Base-by-base conservation (phyloP, 2,797 vertebrate species). In the Arrhamphus sclerolepis region DNA sequence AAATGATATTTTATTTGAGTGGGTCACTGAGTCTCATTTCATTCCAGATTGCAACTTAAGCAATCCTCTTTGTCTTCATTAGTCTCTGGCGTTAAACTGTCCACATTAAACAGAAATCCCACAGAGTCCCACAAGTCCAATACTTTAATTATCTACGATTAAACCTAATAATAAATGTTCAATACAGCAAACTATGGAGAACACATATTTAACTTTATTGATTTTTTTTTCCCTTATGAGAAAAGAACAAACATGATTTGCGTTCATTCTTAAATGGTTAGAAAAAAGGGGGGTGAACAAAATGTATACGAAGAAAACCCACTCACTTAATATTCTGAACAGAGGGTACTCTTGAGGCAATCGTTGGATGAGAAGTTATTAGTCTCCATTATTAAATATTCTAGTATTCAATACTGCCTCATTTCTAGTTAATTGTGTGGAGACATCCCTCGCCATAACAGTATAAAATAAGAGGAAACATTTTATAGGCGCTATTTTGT, bases 371-470 rank as follows among this genome's bases (percentile, higher is more conserved):
- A 31, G 2, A n/a, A 60, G 47, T 70, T 79, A 61, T 75, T 77
- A 59, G 75, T 67, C 38, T 64, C 20, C 46, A 28, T 22, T 2
- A 28, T 21, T 47, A 56, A 67, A 75, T 63, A 63, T 66, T 70
- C 11, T 2, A 18, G 6, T 52, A 29, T 46, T 68, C 39, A 60
- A 46, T 57, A 26, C 7, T 6, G 22, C 26, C 50, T 66, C 21
- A 47, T 56, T 70, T 50, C 44, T 29, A 29, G 51, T 56, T 78
- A 69, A 81, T 77, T 78, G 62, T 60, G 46, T 62, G 5, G 71
- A 67, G 57, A 77, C 78, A 46, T 78, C 50, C 65, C 70, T 46
- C n/a, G 3, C 21, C 47, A 53, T 49, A 63, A 77, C 40, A 46
- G n/a, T 54, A 40, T 59, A 46, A 60, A 61, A 69, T 47, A 8